phyloP scores from a whole-genome alignment of 2,113 vertebrate genomes.

The Chrysochloris asiatica region DNA sequence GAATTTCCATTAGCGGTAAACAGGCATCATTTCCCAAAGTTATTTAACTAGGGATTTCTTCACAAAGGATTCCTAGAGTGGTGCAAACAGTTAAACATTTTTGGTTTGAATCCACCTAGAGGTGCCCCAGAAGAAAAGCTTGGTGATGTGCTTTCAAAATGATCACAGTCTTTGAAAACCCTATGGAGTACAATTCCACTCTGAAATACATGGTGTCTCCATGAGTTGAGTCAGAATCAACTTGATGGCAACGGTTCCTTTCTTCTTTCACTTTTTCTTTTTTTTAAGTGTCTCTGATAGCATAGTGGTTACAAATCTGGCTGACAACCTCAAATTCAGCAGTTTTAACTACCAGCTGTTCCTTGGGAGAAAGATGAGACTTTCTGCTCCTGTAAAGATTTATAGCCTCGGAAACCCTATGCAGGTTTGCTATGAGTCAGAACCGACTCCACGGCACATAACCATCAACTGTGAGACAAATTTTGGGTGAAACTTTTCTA shows the following conservation, averaged over 20 bases:
- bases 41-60: conserved; percentile 1
- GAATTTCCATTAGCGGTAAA: neutral
- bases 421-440: neutral
- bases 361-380: no score
- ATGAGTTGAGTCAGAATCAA: neutral
- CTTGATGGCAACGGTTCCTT: neutral
- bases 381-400: no score
- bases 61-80: neutral
- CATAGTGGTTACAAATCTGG: no score
- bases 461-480: neutral
- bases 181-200: neutral
- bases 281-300: no score
- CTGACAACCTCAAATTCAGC: no score
- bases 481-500: neutral
- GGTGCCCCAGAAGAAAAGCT: neutral
- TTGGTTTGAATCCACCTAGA: neutral
- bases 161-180: neutral
- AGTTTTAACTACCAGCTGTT: no score
- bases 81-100: neutral
- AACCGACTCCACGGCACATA: neutral
- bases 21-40: neutral
- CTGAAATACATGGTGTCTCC: neutral
- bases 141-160: neutral
- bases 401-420: no score
- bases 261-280: no score